Evolutionary conservation across 2,797 vertebrate species (phyloP).

Genomic region (Lepus oiostolus): DNA sequence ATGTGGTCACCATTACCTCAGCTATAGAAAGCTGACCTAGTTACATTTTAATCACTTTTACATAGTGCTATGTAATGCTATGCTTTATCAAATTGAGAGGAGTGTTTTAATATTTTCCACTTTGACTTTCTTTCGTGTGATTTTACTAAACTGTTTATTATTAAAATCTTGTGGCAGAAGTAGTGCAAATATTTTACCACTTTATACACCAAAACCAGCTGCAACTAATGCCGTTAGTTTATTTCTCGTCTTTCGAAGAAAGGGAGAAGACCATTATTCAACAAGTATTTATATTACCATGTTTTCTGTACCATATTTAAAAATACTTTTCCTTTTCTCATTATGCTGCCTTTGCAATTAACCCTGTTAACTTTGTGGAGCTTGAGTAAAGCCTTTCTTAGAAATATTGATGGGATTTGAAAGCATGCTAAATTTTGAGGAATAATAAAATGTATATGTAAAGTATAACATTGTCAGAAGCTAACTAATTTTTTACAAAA

Average conservation of each 20-base stretch:
- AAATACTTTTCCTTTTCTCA: conserved; percentile 17
- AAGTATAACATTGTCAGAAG: conserved; percentile 60
- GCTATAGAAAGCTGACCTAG: background rate
- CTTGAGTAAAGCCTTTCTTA: conserved; percentile 58
- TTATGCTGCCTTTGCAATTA: conserved; percentile 4
- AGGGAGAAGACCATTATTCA: background rate
- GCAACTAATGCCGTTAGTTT: background rate
- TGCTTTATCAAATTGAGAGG: background rate
- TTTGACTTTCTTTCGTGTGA: background rate
- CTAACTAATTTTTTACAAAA: conserved; percentile 74
- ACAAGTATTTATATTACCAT: conserved; percentile 15
- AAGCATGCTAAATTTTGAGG: conserved; percentile 54
- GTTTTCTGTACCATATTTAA: background rate
- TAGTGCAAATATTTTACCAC: background rate
- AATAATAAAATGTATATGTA: conserved; percentile 62
- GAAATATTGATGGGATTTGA: conserved; percentile 55
- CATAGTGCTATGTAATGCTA: background rate
- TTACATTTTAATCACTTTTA: conserved; percentile 3
- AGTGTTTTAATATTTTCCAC: background rate
- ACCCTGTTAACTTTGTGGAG: conserved; percentile 45
- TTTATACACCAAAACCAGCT: background rate
- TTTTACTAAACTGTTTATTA: conserved; percentile 58
- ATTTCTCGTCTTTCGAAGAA: conserved; percentile 48
- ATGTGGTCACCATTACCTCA: background rate
- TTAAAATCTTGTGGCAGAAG: conserved; percentile 28